Conservation (phyloP, 1,140 invertebrate species). For the Pachypeltis micranthus region DNA sequence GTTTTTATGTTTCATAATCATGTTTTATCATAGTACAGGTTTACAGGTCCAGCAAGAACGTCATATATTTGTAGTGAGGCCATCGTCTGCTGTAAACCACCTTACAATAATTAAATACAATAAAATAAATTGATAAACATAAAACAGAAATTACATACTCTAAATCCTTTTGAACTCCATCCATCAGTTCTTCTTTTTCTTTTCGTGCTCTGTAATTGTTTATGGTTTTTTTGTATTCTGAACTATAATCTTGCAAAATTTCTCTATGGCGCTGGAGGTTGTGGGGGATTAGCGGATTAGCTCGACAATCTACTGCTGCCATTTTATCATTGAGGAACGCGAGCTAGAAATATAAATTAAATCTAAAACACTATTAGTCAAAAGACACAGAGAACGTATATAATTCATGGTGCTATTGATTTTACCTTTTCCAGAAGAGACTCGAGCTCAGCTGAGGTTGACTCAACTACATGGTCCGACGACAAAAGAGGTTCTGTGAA, state of each 20-base stretch:
- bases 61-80: too few relatives aligned
- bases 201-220: slow-evolving; percentile 71
- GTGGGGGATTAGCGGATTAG: slow-evolving; percentile 70
- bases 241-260: slow-evolving; percentile 79
- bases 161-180: slow-evolving; percentile 56
- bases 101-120: too few relatives aligned
- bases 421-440: slow-evolving; percentile 71
- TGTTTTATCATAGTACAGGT: too few relatives aligned
- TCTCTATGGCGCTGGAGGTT: slow-evolving; percentile 89
- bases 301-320: slow-evolving; percentile 30
- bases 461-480: slow-evolving; percentile 83
- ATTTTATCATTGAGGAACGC: slow-evolving; percentile 73
- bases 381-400: too few relatives aligned
- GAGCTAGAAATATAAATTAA: slow-evolving; percentile 54
- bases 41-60: too few relatives aligned
- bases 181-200: slow-evolving; percentile 77
- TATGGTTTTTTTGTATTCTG: slow-evolving; percentile 86
- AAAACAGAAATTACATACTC: slow-evolving; percentile 42
- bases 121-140: too few relatives aligned
- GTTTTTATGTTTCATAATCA: too few relatives aligned
- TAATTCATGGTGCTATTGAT: too few relatives aligned
- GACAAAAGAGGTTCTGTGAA: slow-evolving; percentile 73
- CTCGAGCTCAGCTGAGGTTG: slow-evolving; percentile 83
- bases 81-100: too few relatives aligned
- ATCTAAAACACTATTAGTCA: too few relatives aligned